A percentile compares a stretch with the other conserved stretches of the same genome.
phyloP scores from a whole-genome alignment of 2,113 vertebrate species.

The Cephalopterus ornatus region DNA sequence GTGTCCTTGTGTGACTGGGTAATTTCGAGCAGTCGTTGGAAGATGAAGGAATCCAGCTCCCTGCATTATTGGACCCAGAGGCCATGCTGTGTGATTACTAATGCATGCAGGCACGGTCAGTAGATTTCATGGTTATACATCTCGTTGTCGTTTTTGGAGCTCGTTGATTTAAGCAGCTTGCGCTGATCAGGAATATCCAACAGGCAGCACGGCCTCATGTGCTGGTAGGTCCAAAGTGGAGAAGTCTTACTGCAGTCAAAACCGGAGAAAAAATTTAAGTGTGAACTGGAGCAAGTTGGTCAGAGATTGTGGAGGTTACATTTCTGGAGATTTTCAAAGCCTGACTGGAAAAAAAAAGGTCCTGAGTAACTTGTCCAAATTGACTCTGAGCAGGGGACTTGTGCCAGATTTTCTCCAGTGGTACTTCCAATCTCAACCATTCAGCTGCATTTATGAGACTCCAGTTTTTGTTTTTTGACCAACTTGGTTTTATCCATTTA shows the following conservation, averaged over 20 bases:
- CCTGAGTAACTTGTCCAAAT: not conserved
- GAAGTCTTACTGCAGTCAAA: not conserved
- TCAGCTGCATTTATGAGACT: not conserved
- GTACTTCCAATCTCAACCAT: not conserved
- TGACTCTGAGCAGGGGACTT: not conserved
- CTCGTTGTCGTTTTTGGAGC: constrained; percentile 30
- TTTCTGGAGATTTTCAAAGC: not conserved
- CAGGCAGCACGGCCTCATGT: not conserved
- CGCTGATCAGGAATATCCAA: not conserved
- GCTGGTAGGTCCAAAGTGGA: not conserved
- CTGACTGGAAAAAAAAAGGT: not conserved
- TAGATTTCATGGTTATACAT: constrained; percentile 37
- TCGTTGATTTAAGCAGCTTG: constrained; percentile 28
- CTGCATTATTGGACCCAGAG: constrained; percentile 32
- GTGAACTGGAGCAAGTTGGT: not conserved
- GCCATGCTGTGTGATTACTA: constrained; percentile 36
- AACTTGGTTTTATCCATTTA: not conserved
- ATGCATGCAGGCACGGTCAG: constrained; percentile 35
- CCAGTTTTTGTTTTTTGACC: not conserved
- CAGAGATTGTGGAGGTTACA: not conserved
- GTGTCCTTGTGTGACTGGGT: constrained; percentile 7
- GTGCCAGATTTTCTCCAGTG: not conserved
- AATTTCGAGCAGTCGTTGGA: not conserved
- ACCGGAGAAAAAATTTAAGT: not conserved
- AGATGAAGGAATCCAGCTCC: constrained; percentile 26